phyloP scores from a whole-genome alignment of 30 jellyfish, hydroid and myxozoan species.

The Aurelia coerulea region DNA sequence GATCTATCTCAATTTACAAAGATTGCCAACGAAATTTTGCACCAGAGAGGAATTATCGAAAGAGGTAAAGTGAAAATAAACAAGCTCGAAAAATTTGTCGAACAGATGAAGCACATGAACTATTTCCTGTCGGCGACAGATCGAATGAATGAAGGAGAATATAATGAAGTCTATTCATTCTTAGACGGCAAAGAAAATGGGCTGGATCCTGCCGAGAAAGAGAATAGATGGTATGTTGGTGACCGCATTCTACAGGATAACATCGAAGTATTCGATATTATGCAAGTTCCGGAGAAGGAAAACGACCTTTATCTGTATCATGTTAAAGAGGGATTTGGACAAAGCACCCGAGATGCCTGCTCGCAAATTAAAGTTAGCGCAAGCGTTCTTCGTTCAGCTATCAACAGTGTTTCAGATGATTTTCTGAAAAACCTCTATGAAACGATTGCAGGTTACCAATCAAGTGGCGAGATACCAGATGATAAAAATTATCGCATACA shows the following conservation, averaged over 20 bases:
- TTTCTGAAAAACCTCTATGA: not conserved
- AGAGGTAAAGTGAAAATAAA: no score
- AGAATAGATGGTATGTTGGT: not conserved
- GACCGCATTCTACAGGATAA: not conserved
- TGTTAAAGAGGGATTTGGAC: constrained; percentile 2
- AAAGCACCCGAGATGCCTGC: not conserved
- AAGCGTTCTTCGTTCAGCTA: not conserved
- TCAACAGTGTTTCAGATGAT: not conserved
- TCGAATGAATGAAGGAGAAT: no score
- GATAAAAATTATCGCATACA: not conserved
- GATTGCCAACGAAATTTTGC: no score
- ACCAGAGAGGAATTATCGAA: no score
- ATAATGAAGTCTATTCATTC: no score
- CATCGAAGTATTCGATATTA: constrained; percentile 8
- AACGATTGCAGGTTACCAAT: not conserved
- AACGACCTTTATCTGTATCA: not conserved
- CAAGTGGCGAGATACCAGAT: not conserved
- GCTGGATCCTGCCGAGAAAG: no score
- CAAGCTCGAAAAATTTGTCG: no score
- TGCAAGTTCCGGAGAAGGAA: not conserved
- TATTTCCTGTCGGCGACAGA: no score
- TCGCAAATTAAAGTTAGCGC: constrained; percentile 28
- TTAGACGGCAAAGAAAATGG: no score
- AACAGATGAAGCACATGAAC: no score
- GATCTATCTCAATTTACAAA: no score